Percentiles rank a stretch among this genome's conserved stretches.
Evolutionary conservation across 1,140 invertebrate species (phyloP).

Genomic region (Andrena cerasifolii): DNA sequence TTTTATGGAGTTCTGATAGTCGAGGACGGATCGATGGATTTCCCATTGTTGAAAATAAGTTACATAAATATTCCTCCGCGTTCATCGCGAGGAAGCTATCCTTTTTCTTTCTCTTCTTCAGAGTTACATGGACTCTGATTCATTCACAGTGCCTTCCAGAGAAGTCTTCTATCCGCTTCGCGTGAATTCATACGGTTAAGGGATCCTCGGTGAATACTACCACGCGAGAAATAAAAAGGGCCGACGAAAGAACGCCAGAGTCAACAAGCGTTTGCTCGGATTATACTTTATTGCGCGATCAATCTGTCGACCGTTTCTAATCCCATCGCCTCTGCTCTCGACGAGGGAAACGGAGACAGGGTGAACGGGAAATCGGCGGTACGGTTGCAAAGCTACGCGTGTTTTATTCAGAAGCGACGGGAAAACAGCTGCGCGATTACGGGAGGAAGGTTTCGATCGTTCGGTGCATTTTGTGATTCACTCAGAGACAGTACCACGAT

Average conservation of each 20-base stretch:
- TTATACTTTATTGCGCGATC: constrained; percentile 52
- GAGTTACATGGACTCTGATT: too few species aligned
- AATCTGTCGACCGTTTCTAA: constrained; percentile 29
- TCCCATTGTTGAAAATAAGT: too few species aligned
- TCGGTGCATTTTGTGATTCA: not conserved
- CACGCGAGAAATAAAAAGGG: too few species aligned
- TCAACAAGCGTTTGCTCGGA: constrained; percentile 8
- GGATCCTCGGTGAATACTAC: too few species aligned
- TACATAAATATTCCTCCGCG: too few species aligned
- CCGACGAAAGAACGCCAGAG: not conserved
- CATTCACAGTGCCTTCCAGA: too few species aligned
- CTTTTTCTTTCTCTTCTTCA: too few species aligned
- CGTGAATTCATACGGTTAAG: too few species aligned
- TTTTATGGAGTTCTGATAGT: not conserved
- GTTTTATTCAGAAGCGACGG: not conserved
- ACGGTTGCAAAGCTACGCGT: not conserved
- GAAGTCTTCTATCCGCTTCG: too few species aligned
- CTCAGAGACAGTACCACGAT: not conserved
- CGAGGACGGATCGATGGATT: too few species aligned
- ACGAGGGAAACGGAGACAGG: not conserved
- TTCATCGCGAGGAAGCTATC: too few species aligned
- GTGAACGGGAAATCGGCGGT: not conserved
- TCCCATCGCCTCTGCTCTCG: not conserved
- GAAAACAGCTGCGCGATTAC: not conserved
- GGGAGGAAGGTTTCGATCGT: not conserved